phyloP scores from a whole-genome alignment of 1,140 invertebrate genomes.

The Heliothis subflexa region DNA sequence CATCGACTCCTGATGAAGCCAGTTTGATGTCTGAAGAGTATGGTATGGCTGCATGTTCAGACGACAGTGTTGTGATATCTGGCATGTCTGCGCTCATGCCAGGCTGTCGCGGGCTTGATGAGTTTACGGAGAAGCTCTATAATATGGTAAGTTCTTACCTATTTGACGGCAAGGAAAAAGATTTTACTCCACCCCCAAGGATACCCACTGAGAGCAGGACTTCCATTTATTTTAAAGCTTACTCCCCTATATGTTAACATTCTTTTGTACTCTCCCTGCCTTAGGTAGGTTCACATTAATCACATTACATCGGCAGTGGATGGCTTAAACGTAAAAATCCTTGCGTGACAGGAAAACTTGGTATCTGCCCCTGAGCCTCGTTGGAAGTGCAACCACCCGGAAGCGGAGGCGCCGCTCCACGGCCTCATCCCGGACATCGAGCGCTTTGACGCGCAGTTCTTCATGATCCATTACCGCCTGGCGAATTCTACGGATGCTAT shows the following conservation, averaged over 20 bases:
- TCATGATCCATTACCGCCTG: conserved; percentile 64
- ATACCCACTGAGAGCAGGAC: no score
- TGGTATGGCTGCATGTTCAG: neutral
- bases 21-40: no score
- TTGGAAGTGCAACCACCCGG: conserved; percentile 61
- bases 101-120: conserved; percentile 49
- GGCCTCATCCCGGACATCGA: conserved; percentile 60
- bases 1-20: neutral
- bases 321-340: no score
- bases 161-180: no score
- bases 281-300: no score
- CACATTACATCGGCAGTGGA: no score
- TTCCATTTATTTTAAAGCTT: no score
- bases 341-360: conserved; percentile 53
- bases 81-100: conserved; percentile 64
- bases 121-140: conserved; percentile 60
- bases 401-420: conserved; percentile 48
- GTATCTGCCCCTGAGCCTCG: conserved; percentile 47
- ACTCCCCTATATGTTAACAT: no score
- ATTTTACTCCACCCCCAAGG: no score
- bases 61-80: conserved; percentile 58
- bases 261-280: no score
- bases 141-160: conserved; percentile 68
- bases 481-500: conserved; percentile 61
- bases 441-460: conserved; percentile 72